Percentiles rank a stretch among this genome's conserved stretches.
Evolutionary conservation across 2,888 invertebrate species (phyloP).

Genomic region (Aradus depressus): DNA sequence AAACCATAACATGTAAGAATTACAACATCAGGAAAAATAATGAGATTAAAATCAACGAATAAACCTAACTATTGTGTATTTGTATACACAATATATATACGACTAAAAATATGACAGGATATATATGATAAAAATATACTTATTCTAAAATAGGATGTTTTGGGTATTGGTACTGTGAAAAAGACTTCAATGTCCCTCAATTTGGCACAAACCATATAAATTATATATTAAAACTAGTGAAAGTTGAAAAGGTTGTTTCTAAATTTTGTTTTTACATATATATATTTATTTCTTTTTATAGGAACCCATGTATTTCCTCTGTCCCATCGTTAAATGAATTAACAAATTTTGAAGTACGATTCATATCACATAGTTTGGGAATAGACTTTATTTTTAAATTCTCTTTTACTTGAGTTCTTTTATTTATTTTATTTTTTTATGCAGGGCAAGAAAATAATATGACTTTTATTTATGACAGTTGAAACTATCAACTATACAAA

Average conservation of each 20-base stretch:
- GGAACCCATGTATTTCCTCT: constrained; percentile 20
- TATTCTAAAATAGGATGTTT: constrained; percentile 19
- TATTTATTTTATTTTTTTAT: too few relatives aligned
- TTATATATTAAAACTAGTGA: constrained; percentile 20
- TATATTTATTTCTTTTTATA: constrained; percentile 16
- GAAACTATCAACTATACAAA: too few relatives aligned
- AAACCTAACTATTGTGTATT: not conserved
- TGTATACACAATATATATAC: constrained; percentile 2
- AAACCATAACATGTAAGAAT: too few relatives aligned
- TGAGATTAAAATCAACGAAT: not conserved
- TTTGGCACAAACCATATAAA: constrained; percentile 26
- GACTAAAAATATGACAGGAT: constrained; percentile 19
- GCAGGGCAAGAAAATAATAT: too few relatives aligned
- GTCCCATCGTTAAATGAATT: constrained; percentile 13
- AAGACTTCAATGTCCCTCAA: constrained; percentile 18
- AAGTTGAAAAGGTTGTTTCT: constrained; percentile 20
- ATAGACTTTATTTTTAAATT: constrained; percentile 3
- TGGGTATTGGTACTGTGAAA: constrained; percentile 19
- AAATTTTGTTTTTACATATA: constrained; percentile 10
- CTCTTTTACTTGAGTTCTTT: too few relatives aligned
- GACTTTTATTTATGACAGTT: too few relatives aligned
- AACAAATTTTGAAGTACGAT: constrained; percentile 17
- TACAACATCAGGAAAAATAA: too few relatives aligned
- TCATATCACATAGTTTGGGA: constrained; percentile 16
- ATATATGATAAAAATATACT: constrained; percentile 20